Conservation (phyloP, 1,140 invertebrate species). For the Apis laboriosa region DNA sequence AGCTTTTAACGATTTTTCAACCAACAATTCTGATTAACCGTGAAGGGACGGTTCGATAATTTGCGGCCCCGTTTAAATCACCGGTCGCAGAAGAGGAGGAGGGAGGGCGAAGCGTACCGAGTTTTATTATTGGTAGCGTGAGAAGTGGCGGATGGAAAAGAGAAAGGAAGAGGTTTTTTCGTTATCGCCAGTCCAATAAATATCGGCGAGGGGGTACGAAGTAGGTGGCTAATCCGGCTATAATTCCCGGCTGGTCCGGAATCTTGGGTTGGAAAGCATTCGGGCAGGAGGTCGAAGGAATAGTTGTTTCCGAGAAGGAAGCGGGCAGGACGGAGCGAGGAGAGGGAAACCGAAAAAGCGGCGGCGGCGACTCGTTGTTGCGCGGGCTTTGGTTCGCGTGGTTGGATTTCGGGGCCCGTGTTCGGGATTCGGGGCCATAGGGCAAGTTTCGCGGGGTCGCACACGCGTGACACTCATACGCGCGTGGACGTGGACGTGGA, state of each 20-base stretch:
- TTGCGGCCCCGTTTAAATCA: constrained; percentile 42
- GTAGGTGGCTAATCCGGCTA: constrained; percentile 41
- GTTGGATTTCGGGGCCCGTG: neutral
- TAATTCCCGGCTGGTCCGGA: constrained; percentile 8
- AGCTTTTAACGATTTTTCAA: constrained; percentile 46
- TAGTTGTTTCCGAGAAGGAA: constrained; percentile 38
- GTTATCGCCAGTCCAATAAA: constrained; percentile 33
- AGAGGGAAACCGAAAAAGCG: constrained; percentile 17
- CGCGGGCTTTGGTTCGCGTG: constrained; percentile 29
- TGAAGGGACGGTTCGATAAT: constrained; percentile 45
- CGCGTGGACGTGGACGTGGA: too few species aligned
- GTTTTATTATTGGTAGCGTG: constrained; percentile 26
- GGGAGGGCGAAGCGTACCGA: neutral
- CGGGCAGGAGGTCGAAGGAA: constrained; percentile 17
- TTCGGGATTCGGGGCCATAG: constrained; percentile 13
- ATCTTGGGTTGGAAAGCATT: constrained; percentile 18
- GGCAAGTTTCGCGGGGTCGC: constrained; percentile 44
- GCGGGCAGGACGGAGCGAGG: neutral
- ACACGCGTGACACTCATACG: constrained; percentile 54
- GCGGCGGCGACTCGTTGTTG: constrained; percentile 9
- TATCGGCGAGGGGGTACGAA: constrained; percentile 3
- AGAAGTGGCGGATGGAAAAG: constrained; percentile 1
- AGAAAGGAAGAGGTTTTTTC: constrained; percentile 1
- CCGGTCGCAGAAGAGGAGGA: neutral
- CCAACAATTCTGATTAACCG: constrained; percentile 50